These are phyloP conservation scores for Drosophila monieri DNA, from an alignment of 2,888 invertebrate species.

Conservation along the genomic window DNA sequence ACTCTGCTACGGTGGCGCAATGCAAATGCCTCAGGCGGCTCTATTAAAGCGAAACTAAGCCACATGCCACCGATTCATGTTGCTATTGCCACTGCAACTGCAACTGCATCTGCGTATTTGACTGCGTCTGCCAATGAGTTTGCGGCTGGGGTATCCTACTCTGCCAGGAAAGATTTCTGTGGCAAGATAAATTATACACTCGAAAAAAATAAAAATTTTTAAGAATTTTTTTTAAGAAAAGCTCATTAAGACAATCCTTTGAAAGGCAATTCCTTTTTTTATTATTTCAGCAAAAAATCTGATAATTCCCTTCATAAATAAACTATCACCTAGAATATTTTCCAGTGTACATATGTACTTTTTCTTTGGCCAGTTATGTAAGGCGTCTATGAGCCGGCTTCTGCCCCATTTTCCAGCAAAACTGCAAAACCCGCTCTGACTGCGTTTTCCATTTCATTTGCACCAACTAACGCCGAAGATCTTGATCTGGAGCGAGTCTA, in stretches of 20 bases:
- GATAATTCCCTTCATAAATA: too few relatives aligned
- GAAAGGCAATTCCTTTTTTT: background rate
- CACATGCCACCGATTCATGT: conserved; percentile 74
- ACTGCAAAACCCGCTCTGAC: conserved; percentile 70
- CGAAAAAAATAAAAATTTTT: background rate
- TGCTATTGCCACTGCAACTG: conserved; percentile 8
- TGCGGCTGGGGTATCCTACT: conserved; percentile 24
- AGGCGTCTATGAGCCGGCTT: conserved; percentile 29
- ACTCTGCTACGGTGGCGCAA: conserved; percentile 66
- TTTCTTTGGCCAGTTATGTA: conserved; percentile 44
- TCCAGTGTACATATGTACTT: conserved; percentile 26
- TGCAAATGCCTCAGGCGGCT: conserved; percentile 69
- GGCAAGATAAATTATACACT: conserved; percentile 63
- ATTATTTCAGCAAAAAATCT: too few relatives aligned
- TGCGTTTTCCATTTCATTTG: conserved; percentile 70
- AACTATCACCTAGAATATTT: background rate
- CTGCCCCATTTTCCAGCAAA: conserved; percentile 47
- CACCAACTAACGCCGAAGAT: conserved; percentile 26
- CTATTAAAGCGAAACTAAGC: conserved; percentile 77
- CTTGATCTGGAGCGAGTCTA: conserved; percentile 3
- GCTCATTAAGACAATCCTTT: too few relatives aligned
- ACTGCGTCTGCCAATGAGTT: background rate
- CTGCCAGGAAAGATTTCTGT: conserved; percentile 59
- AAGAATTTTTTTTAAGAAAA: too few relatives aligned
- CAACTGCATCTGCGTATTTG: conserved; percentile 2